Base-by-base conservation (phyloP, 2,113 vertebrate genomes). In the Nerophis lumbriciformis region DNA sequence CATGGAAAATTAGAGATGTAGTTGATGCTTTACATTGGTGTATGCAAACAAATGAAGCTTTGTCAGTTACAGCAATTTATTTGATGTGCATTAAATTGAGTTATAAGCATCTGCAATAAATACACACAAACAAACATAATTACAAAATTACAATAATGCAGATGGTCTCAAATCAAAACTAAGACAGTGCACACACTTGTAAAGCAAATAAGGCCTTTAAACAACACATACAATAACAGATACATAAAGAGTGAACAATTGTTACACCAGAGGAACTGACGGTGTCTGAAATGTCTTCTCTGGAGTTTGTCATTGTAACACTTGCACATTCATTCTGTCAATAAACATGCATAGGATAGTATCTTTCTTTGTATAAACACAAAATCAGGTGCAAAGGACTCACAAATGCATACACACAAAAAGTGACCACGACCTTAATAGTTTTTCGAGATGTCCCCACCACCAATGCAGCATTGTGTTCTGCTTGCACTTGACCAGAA, bases 171-270 rank as follows among this genome's bases (percentile, higher is more conserved):
- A 72, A 83, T 64, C 71, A 73, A 85, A 72, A 78, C 28, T 77
- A 66, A 68, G 69, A 75, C 72, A 69, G 28, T 42, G 73, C 73
- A 65, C 54, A 67, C 77, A 67, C 77, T 52, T 53, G 61, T 77
- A 61, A 68, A 65, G 59, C 76, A 83, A 84, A 80, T 63, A 71
- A 78, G 66, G 79, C 65, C 1, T 3, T 66, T 70, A 76, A 60
- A 78, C 69, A 68, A 78, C 71, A 81, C 69, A 75, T 67, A 82
- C 78, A 74, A 83, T 75, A 79, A 72, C 76, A 72, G 77, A 81
- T 78, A 81, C 72, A 80, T 74, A 82, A 82, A 81, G 71, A 75
- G 79, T 81, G 74, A 83, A 68, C 71, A 66, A 78, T 6, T 15
- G 28, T 13, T 14, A 86, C 21, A 77, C 65, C 72, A 69, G 76